These are phyloP conservation scores for Argya squamiceps DNA, from an alignment of 2,797 vertebrate species.

Conservation along the genomic window DNA sequence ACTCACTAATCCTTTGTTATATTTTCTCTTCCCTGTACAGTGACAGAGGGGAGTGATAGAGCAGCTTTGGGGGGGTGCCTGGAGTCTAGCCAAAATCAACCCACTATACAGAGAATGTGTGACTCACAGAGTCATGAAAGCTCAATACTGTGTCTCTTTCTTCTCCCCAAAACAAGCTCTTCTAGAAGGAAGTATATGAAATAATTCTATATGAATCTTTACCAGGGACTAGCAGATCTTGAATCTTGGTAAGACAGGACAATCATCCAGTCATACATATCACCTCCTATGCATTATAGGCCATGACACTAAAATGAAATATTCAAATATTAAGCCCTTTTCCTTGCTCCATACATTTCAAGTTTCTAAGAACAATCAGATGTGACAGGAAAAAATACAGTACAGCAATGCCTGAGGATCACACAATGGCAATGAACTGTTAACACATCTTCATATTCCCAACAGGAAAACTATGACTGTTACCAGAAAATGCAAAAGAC, in stretches of 20 bases:
- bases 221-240: not conserved
- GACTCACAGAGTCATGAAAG: not conserved
- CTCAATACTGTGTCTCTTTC: not conserved
- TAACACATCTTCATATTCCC: not conserved
- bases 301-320: not conserved
- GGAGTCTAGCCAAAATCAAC: not conserved
- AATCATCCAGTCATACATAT: not conserved
- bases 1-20: not conserved
- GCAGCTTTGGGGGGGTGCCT: accelerated
- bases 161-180: not conserved
- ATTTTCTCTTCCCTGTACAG: not conserved
- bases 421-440: not conserved
- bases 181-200: not conserved
- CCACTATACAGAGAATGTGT: not conserved
- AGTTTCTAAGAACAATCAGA: not conserved
- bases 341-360: not conserved
- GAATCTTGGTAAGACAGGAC: not conserved
- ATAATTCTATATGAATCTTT: not conserved
- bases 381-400: not conserved
- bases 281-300: not conserved
- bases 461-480: not conserved
- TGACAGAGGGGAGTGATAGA: not conserved
- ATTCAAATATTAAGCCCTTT: not conserved
- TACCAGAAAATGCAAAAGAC: not conserved
- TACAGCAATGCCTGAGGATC: not conserved